Evolutionary conservation across 2,888 invertebrate genomes (phyloP), one percentile per base, ranked within the genome.

Genomic region (Mechanitis messenoides): DNA sequence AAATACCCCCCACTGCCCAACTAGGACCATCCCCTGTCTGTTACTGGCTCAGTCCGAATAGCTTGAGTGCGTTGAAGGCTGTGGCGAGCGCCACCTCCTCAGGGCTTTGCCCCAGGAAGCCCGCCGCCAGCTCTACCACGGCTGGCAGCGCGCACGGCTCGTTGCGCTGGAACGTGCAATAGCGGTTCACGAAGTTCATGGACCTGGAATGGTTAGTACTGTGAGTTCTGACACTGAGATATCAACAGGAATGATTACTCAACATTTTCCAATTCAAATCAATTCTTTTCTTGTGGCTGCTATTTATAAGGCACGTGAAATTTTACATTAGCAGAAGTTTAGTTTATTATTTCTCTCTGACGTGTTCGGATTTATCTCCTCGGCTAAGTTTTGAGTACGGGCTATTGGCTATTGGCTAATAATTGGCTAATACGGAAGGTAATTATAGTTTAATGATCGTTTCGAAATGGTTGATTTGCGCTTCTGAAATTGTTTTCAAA

Each of bases 101-200:
- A 0, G 97, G 96, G 53, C 93, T 93, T 79, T 94, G 94, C 59
- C 93, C 93, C 90, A 97, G 94, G 83, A 97, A 96, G 31, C 96
- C 97, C n/a, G 97, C 97, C 68, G 97, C 94, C 92, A 98, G 94
- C 86, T 98, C 98, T 55, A 97, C 96, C 59, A 97, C 94, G 53
- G 96, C 96, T 9, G 98, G 97, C 70, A 98, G 87, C 54, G 97
- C 96, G 85, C 98, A 98, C 0, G 98, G 98, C 88, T 98, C 98
- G 85, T 98, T 98, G 72, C 98, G 93, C 88, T 98, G 97, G 90
- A 98, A 98, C 68, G 97, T 97, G 87, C 97, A 97, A 87, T 97
- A 97, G 71, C 97, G 93, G 80, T 95, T 94, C 74, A 96, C 91
- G 85, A 95, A 96, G 70, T 92, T 94, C 91, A 94, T 92, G 46